Base-by-base conservation (phyloP, 1,140 invertebrate species). In the Conus ventricosus region DNA sequence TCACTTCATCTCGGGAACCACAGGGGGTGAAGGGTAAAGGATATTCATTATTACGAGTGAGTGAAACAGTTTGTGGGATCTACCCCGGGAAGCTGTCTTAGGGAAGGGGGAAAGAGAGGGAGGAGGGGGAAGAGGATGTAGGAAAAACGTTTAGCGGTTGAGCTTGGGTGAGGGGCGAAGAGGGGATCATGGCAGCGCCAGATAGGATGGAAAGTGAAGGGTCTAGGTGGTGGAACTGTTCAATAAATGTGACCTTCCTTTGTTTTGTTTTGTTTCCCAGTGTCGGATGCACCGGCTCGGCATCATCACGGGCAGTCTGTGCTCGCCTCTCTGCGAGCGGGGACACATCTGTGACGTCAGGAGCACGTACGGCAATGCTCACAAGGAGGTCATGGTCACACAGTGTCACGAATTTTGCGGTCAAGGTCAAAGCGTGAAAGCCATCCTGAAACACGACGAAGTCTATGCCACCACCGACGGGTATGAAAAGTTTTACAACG, bases 281-380 rank as follows among this genome's bases (percentile, higher is more conserved):
- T 81, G 80, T 23, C 80, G 51, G 4, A 81, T 81, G 80, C 54
- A 81, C 51, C 80, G 23, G 20, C 5, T 7, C 25, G 51, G 20
- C 11, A 17, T 81, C 51, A 54, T 81, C 80, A 54, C 51, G 0
- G 80, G 80, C 20, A 81, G 51, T 23, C 80, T 81, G 51, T 81
- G 80, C 51, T 11, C 80, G 10, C 80, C 80, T 17, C 80, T 81
- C 80, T 81, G 80, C 51, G 13, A 54, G 17, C 27, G 25, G 51
- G 80, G 80, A 54, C 51, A 81, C 39, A 53, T 81, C 13, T 54
- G 80, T 81, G 51, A 81, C 80, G 80, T 81, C 80, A 81, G 51
- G 4, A 54, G 15, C 39, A 54, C 51, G 15, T 54, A 27, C 51
- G 80, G 80, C 80, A 81, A 54, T 51, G 80, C 39, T 51, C 80